Evolutionary conservation across 1,140 invertebrate genomes (phyloP).

Genomic region (Lucilia cuprina): DNA sequence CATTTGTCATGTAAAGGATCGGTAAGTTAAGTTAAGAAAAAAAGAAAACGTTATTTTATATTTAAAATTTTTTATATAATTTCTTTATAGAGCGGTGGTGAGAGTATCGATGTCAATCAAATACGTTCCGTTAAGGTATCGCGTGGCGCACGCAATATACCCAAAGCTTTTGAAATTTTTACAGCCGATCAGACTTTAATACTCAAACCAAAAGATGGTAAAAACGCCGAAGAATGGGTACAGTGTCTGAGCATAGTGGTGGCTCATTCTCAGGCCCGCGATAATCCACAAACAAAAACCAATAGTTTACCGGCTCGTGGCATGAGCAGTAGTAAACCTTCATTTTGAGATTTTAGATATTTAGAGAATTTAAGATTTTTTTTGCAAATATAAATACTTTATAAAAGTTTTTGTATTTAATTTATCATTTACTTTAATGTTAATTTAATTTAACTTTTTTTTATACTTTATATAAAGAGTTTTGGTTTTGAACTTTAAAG

Average conservation of each 20-base stretch:
- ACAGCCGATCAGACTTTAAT: slow-evolving; percentile 90
- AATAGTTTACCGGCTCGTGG: slow-evolving; percentile 72
- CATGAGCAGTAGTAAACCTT: slow-evolving; percentile 59
- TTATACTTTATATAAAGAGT: background rate
- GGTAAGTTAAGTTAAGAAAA: slow-evolving; percentile 67
- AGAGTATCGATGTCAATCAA: slow-evolving; percentile 86
- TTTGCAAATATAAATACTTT: background rate
- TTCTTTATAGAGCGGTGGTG: slow-evolving; percentile 69
- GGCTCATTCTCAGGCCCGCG: slow-evolving; percentile 79
- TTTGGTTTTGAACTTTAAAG: background rate
- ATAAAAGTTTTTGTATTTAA: slow-evolving; percentile 22
- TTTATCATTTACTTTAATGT: background rate
- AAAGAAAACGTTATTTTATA: background rate
- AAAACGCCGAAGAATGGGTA: slow-evolving; percentile 94
- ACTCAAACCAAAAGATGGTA: slow-evolving; percentile 92
- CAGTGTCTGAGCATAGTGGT: slow-evolving; percentile 88
- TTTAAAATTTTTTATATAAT: background rate
- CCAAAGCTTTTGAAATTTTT: slow-evolving; percentile 96
- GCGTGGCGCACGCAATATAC: slow-evolving; percentile 84
- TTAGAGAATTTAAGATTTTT: background rate
- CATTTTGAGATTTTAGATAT: slow-evolving; percentile 46
- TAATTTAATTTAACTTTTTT: background rate
- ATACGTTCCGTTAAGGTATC: slow-evolving; percentile 91
- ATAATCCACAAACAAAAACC: slow-evolving; percentile 70
- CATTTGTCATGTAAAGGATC: slow-evolving; percentile 87